Evolutionary conservation across 2,888 invertebrate species (phyloP).

Genomic region (Yponomeuta evonymella): DNA sequence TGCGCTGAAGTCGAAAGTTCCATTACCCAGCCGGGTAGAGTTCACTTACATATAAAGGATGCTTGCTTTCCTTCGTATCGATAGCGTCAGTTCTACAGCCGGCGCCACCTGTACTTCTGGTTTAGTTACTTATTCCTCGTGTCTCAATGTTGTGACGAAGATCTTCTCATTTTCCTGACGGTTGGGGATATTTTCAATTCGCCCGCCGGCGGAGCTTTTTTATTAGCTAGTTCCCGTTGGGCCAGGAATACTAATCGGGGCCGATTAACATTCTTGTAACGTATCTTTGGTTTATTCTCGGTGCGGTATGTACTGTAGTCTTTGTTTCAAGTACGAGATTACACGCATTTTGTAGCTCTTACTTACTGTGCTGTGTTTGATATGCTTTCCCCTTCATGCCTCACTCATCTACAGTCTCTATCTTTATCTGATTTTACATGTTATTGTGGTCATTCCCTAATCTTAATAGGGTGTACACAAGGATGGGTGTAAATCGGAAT

Average conservation of each 20-base stretch:
- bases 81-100: neutral
- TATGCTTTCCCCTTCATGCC: too few species aligned
- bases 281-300: constrained; percentile 27
- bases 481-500: too few species aligned
- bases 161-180: constrained; percentile 68
- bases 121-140: neutral
- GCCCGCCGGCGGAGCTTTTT: constrained; percentile 65
- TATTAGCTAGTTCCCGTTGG: constrained; percentile 69
- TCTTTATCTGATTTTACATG: too few species aligned
- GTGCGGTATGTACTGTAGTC: neutral
- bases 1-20: too few species aligned
- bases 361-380: too few species aligned
- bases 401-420: too few species aligned
- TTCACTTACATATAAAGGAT: neutral
- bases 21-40: too few species aligned
- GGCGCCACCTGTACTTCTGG: neutral
- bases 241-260: constrained; percentile 64
- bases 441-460: too few species aligned
- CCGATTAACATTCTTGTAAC: constrained; percentile 58
- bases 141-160: constrained; percentile 50
- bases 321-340: too few species aligned
- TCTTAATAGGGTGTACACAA: too few species aligned
- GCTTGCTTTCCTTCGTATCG: too few species aligned
- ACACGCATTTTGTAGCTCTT: too few species aligned
- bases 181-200: constrained; percentile 75